Evolutionary conservation across 2,797 vertebrate genomes (phyloP), one percentile per base, ranked within the genome.

Genomic region (Mus minutoides): DNA sequence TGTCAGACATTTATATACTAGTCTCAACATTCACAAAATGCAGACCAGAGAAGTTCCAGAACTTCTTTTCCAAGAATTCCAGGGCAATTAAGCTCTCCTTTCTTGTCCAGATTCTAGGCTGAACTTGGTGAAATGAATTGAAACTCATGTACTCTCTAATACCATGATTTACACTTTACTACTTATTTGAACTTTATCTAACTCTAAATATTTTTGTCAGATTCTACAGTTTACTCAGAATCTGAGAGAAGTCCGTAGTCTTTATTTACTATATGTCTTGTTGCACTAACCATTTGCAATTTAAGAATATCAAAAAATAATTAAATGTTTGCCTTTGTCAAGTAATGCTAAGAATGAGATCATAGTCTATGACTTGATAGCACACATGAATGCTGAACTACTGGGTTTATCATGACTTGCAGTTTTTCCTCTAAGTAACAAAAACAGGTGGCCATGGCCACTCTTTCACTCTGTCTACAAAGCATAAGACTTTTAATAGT

Each of bases 281-380:
- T 16, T 94, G 22, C 16, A 89, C 3, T 62, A 90, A 82, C n/a
- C 3, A 73, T 92, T 73, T 92, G 31, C 73, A 24, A 82, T 78
- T 26, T 92, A n/a, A 95, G 12, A 64, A 34, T 64, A 83, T 6
- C 2, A 78, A 54, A 21, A 86, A 67, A 86, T 82, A 89, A 43
- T 93, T 83, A 64, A 58, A 52, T 29, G 29, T 82, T 94, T 86
- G 14, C 8, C 43, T 93, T 94, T 89, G 58, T 31, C 22, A 73
- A 16, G 16, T 34, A 7, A 75, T 40, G 8, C 16, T 69, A 91
- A 67, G 21, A 88, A 88, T 58, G 78, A 91, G 91, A 64, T 78
- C 75, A 89, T 24, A 69, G 56, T 24, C 31, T 79, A 69, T 60
- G 92, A 94, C 49, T 13, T 17, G 67, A 13, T 29, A 67, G 46